Evolutionary conservation across 2,113 vertebrate species (phyloP), one percentile per base, ranked within the genome.

Genomic region (Oophaga pumilio): DNA sequence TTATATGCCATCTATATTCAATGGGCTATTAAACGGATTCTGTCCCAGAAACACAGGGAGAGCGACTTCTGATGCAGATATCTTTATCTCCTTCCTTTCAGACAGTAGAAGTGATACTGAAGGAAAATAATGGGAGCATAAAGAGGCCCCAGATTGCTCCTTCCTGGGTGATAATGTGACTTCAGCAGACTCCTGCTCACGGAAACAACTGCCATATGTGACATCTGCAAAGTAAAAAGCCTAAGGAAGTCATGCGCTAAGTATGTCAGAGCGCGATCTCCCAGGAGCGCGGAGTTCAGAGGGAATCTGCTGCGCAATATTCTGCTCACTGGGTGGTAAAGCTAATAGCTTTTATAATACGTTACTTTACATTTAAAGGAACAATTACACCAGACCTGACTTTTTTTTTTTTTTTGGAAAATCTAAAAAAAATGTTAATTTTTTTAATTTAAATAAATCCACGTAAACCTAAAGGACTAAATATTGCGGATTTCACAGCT

Each of bases 161-260:
- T 77, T 26, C 14, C 24, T 22, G 26, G 78, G 13, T 81, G 68
- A 71, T 60, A 62, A 87, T 33, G 18, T 71, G 76, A 71, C 33
- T 87, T 59, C 60, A 28, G 59, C 33, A 52, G 50, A 64, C 74
- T 60, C 17, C 66, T 73, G 52, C 64, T 80, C 66, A 82, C 68
- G 73, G 66, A 81, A 81, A 87, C 60, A 73, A 60, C 26, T 12
- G 62, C 86, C 66, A 60, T 87, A 71, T 50, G 66, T 87, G 77
- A 73, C 78, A 80, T 80, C 52, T 80, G 77, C 62, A 69, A 86
- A 28, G 76, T 71, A 74, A 52, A 73, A 68, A 74, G 68, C 62
- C 66, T 26, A 80, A 87, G 43, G 64, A 53, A 69, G 24, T 87
- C 53, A 59, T 24, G 66, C 43, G 53, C 69, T 49, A 73, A 82